Evolutionary conservation across 2,797 vertebrate genomes (phyloP).

Genomic region (Sebastes iracundus): DNA sequence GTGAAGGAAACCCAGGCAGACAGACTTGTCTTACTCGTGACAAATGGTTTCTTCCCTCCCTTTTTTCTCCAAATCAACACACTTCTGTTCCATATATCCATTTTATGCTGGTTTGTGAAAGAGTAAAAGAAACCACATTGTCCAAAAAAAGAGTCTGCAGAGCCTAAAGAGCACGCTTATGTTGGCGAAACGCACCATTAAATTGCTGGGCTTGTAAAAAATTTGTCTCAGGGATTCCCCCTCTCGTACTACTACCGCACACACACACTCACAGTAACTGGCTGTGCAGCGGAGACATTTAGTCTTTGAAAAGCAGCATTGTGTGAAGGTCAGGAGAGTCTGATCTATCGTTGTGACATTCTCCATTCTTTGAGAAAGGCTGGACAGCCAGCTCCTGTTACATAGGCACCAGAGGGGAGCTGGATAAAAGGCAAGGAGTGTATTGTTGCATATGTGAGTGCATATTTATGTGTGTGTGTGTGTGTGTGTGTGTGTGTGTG

Average conservation of each 20-base stretch:
- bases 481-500: constrained; percentile 6
- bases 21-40: constrained; percentile 26
- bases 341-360: constrained; percentile 76
- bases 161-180: constrained; percentile 27
- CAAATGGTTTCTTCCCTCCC: constrained; percentile 23
- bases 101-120: constrained; percentile 35
- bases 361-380: constrained; percentile 65
- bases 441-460: constrained; percentile 4
- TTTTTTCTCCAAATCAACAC: constrained; percentile 31
- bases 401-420: constrained; percentile 49
- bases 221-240: constrained; percentile 72
- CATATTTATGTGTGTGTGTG: background rate
- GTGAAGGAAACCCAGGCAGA: constrained; percentile 50
- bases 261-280: constrained; percentile 17
- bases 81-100: constrained; percentile 38
- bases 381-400: constrained; percentile 67
- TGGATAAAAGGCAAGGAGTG: constrained; percentile 42
- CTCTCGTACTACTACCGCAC: background rate
- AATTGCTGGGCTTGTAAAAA: constrained; percentile 46
- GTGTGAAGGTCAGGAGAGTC: constrained; percentile 82
- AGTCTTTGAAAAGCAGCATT: constrained; percentile 80
- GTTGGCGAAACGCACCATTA: constrained; percentile 53
- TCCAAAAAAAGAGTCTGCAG: constrained; percentile 23
- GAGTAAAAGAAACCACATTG: constrained; percentile 44
- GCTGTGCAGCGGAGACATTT: constrained; percentile 62